Evolutionary conservation across 2,113 vertebrate species (phyloP).

Genomic region (Uria aalge): DNA sequence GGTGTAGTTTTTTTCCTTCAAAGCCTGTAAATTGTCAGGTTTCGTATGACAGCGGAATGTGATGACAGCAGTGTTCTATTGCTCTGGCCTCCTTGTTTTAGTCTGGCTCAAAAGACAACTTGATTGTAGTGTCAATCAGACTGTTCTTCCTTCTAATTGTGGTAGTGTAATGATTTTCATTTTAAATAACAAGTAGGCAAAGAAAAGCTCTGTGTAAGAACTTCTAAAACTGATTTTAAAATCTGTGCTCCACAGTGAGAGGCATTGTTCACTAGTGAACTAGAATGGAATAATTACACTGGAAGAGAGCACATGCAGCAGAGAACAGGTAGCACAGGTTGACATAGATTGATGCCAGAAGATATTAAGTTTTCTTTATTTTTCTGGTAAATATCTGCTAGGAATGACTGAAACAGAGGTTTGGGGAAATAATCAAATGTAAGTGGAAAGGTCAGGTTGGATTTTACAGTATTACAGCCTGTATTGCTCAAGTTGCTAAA

Average conservation of each 20-base stretch:
- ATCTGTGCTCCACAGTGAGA: neutral
- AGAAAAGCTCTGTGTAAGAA: neutral
- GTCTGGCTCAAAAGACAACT: neutral
- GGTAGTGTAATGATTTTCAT: neutral
- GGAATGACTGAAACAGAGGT: neutral
- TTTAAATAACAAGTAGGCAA: neutral
- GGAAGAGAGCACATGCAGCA: neutral
- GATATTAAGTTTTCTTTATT: neutral
- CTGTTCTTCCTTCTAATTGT: neutral
- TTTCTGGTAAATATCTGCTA: neutral
- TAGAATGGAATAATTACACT: neutral
- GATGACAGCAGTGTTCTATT: neutral
- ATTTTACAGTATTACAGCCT: neutral
- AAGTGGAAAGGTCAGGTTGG: neutral
- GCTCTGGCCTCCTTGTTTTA: neutral
- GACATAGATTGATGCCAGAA: neutral
- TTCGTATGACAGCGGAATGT: neutral
- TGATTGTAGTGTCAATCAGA: neutral
- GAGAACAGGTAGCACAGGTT: neutral
- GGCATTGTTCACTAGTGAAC: neutral
- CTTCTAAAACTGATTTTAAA: neutral
- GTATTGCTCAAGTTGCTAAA: neutral
- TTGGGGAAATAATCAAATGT: neutral
- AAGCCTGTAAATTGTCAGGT: neutral
- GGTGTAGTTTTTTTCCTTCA: neutral